phyloP scores from a whole-genome alignment of 2,888 invertebrate genomes.

The Agriopis marginaria region DNA sequence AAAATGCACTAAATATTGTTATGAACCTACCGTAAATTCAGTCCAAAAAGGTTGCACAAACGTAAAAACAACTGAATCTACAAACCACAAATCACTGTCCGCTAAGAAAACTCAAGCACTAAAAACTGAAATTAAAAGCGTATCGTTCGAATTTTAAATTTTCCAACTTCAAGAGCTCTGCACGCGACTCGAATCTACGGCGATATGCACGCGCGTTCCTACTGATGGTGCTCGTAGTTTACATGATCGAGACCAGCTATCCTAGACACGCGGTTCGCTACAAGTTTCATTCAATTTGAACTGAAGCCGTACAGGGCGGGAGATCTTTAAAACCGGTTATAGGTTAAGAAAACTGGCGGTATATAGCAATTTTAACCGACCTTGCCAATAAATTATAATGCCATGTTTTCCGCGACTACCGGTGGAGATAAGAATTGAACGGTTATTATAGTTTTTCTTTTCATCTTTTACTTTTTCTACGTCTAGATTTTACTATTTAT shows the following conservation, averaged over 20 bases:
- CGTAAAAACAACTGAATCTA: slow-evolving; percentile 1
- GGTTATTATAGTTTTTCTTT: slow-evolving; percentile 9
- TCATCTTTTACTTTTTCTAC: slow-evolving; percentile 3
- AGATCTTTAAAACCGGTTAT: slow-evolving; percentile 33
- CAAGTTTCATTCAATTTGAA: slow-evolving; percentile 28
- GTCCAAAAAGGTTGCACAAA: slow-evolving; percentile 41
- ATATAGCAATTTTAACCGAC: slow-evolving; percentile 43
- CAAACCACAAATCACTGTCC: slow-evolving; percentile 44
- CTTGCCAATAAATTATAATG: slow-evolving; percentile 53
- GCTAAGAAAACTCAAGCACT: slow-evolving; percentile 36
- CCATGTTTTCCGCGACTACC: slow-evolving; percentile 33
- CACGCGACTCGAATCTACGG: slow-evolving; percentile 70
- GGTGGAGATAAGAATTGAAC: slow-evolving; percentile 23
- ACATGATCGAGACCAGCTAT: slow-evolving; percentile 63
- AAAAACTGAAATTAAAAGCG: slow-evolving; percentile 44
- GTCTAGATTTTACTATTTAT: too few relatives aligned
- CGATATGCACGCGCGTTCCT: slow-evolving; percentile 63
- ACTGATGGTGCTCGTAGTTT: slow-evolving; percentile 64
- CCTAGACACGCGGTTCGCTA: slow-evolving; percentile 48
- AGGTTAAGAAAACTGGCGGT: slow-evolving; percentile 43
- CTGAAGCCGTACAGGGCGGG: slow-evolving; percentile 17
- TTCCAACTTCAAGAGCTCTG: slow-evolving; percentile 59
- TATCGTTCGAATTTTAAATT: slow-evolving; percentile 48
- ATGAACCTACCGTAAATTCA: slow-evolving; percentile 32
- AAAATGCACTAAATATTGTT: not conserved